phyloP scores from a whole-genome alignment of 2,797 vertebrate species.

The Sandelia bainsii region DNA sequence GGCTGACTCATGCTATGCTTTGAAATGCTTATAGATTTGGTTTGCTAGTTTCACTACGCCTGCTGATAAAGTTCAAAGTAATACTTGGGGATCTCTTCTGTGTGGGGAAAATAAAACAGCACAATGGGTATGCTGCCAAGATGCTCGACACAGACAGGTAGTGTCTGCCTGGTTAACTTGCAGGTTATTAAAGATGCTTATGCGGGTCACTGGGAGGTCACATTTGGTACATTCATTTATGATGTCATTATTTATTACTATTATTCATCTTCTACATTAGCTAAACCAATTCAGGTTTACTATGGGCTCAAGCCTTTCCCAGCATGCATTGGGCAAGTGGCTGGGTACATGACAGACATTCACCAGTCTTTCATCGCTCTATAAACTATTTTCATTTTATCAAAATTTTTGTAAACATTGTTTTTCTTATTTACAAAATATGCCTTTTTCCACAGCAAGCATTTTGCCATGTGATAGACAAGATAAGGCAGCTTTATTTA shows the following conservation, averaged over 20 bases:
- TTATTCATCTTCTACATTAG: constrained; percentile 15
- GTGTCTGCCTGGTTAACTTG: constrained; percentile 13
- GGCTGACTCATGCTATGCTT: constrained; percentile 49
- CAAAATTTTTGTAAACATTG: background rate
- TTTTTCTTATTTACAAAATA: background rate
- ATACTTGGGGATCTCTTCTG: constrained; percentile 27
- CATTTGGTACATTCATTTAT: constrained; percentile 26
- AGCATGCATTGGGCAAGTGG: constrained; percentile 33
- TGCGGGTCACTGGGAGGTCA: constrained; percentile 38
- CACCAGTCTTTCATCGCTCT: background rate
- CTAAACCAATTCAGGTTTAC: constrained; percentile 4
- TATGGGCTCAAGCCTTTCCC: constrained; percentile 12
- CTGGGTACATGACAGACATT: background rate
- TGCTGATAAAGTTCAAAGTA: constrained; percentile 61
- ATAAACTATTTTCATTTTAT: background rate
- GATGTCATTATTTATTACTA: no score
- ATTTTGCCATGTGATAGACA: background rate
- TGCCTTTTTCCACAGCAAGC: background rate
- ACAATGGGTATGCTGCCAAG: constrained; percentile 24
- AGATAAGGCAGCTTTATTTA: background rate
- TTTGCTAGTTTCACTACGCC: constrained; percentile 54
- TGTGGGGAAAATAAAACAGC: constrained; percentile 14
- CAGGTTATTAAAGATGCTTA: constrained; percentile 28
- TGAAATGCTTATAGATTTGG: constrained; percentile 63
- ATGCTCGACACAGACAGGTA: constrained; percentile 14